Evolutionary conservation across 2,888 invertebrate species (phyloP), one percentile per base, ranked within the genome.

Genomic region (Ernsta delagoae): DNA sequence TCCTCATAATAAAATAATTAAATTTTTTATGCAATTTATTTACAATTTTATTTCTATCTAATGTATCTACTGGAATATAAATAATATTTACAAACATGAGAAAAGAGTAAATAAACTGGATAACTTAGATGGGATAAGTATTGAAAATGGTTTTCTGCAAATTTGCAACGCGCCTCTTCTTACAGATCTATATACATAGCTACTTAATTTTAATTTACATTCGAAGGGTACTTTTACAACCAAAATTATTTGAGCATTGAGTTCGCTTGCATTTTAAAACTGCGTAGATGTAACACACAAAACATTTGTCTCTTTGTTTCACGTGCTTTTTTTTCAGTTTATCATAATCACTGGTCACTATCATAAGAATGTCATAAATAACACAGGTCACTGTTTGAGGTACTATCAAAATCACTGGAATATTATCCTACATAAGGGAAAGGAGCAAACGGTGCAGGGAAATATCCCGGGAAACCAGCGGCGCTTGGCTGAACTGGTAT

Each of bases 401-500:
- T 39, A 39, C 5, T 63, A 48, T 50, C 34, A 54, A 48, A 31
- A n/a, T 54, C 50, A 39, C 48, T 64, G 4, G 9, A 31, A 39
- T n/a, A 62, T 67, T 95, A 95, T 83, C 97, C 96, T 75, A 97
- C 96, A 83, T 95, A 97, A 4, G 96, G 97, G 84, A 94, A 97
- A 24, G 95, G 96, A 24, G 96, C 95, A 82, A 95, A 97, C 11
- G 96, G 96, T 16, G 96, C 94, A 31, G 97, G 97, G 88, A 94
- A 97, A 84, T 95, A 97, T 70, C 97, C 97, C 0, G 96, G 97
- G 83, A 95, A 97, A 9, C 95, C 95, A 9, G 74, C 74, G 12
- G 95, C 95, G 63, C 95, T 95, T 6, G 95, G 95, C 76, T 96
- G 96, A 16, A 97, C 94, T 3, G 97, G 95, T 39, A 98, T 92